phyloP scores from a whole-genome alignment of 2,888 invertebrate species.

The Callinectes sapidus region DNA sequence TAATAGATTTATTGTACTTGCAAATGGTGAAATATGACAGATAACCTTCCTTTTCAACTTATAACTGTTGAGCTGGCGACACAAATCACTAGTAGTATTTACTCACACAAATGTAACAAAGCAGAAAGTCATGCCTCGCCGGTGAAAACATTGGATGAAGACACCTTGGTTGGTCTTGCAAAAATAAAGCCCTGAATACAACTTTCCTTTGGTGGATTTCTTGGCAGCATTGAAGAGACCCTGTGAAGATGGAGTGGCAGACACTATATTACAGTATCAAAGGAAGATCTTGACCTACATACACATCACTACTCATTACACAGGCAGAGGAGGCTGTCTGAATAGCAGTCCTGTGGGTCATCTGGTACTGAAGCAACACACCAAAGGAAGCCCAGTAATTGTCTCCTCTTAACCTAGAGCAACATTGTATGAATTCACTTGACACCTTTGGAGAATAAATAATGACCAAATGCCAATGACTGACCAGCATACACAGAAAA shows the following conservation, averaged over 20 bases:
- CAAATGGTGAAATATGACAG: slow-evolving; percentile 24
- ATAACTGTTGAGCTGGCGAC: slow-evolving; percentile 22
- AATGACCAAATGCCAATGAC: not conserved
- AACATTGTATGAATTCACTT: not conserved
- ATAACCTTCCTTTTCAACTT: not conserved
- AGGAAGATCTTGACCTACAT: not conserved
- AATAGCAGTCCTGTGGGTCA: not conserved
- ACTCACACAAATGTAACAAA: slow-evolving; percentile 14
- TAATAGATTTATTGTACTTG: slow-evolving; percentile 23
- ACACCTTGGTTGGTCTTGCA: slow-evolving; percentile 19
- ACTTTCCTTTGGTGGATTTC: not conserved
- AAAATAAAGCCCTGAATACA: not conserved
- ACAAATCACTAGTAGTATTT: slow-evolving; percentile 1
- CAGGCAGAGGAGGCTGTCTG: not conserved
- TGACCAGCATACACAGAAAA: not conserved
- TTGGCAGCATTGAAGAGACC: not conserved
- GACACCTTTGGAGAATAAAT: not conserved
- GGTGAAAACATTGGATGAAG: not conserved
- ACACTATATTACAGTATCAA: not conserved
- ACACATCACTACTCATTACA: not conserved
- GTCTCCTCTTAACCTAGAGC: not conserved
- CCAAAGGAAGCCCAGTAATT: not conserved
- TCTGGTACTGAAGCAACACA: slow-evolving; percentile 20
- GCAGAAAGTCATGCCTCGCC: not conserved
- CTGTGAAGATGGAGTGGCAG: not conserved